Percentiles rank a stretch among this genome's conserved stretches.
Evolutionary conservation across 92 coral and sea anemone genomes (phyloP).

Genomic region (Pocillopora grandis): DNA sequence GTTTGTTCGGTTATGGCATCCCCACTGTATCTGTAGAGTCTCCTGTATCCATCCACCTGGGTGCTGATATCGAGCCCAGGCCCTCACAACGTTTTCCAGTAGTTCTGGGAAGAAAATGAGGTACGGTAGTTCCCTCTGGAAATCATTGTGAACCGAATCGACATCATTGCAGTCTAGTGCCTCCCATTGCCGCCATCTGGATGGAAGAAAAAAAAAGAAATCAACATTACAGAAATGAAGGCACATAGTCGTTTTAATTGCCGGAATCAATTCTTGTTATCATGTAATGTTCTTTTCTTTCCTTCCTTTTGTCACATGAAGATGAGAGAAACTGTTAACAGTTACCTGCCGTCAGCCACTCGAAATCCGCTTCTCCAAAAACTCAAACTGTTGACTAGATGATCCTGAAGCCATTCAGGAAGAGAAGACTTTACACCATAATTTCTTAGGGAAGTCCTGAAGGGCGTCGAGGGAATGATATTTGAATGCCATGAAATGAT

Average conservation of each 20-base stretch:
- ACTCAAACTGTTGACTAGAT: slow-evolving; percentile 81
- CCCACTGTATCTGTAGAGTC: slow-evolving; percentile 66
- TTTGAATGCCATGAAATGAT: slow-evolving; percentile 72
- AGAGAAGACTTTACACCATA: slow-evolving; percentile 44
- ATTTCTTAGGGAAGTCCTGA: slow-evolving; percentile 18
- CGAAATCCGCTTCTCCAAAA: slow-evolving; percentile 92
- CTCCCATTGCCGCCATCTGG: slow-evolving; percentile 92
- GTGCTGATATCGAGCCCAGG: slow-evolving; percentile 76
- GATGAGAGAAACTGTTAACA: too few species aligned
- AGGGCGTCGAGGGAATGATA: slow-evolving; percentile 53
- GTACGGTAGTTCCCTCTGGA: slow-evolving; percentile 86
- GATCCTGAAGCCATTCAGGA: slow-evolving; percentile 84
- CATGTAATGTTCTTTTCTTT: too few species aligned
- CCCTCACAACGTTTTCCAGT: slow-evolving; percentile 76
- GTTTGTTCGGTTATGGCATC: slow-evolving; percentile 72
- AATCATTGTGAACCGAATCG: slow-evolving; percentile 90
- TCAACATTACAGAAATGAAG: too few species aligned
- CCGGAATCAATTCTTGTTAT: too few species aligned
- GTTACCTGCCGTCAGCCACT: slow-evolving; percentile 73
- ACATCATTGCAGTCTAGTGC: slow-evolving; percentile 89
- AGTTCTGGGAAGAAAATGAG: slow-evolving; percentile 77
- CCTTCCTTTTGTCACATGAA: too few species aligned
- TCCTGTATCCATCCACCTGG: slow-evolving; percentile 65
- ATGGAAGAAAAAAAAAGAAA: not conserved
- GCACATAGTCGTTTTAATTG: too few species aligned